These are phyloP conservation scores for Regulus satrapa DNA, from an alignment of 2,113 vertebrate genomes.

Conservation along the genomic window DNA sequence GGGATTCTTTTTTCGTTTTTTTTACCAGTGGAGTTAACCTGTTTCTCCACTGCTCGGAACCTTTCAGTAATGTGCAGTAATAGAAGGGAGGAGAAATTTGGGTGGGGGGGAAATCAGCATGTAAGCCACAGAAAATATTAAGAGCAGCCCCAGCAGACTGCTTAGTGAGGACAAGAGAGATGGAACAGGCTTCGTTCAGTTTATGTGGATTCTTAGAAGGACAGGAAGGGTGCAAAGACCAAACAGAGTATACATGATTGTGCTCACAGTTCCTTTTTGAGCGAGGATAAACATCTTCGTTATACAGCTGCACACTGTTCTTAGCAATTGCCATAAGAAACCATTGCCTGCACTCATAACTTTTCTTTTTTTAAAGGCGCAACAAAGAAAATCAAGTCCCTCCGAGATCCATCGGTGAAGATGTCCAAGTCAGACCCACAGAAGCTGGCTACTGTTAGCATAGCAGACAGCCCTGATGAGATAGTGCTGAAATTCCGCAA, in stretches of 20 bases:
- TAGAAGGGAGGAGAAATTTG: background rate
- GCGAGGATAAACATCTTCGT: background rate
- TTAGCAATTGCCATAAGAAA: background rate
- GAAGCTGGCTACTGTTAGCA: constrained; percentile 79
- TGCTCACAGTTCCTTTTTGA: background rate
- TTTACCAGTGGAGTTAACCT: background rate
- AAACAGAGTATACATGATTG: background rate
- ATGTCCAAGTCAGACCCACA: constrained; percentile 97
- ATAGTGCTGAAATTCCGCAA: constrained; percentile 87
- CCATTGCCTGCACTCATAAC: background rate
- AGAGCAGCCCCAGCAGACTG: background rate
- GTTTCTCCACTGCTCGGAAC: background rate
- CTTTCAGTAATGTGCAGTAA: background rate
- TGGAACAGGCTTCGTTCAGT: background rate
- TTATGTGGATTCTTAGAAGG: background rate
- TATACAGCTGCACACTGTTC: background rate
- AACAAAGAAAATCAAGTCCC: constrained; percentile 88
- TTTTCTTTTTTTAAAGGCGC: constrained; percentile 67
- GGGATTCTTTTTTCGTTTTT: background rate
- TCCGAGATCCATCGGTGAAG: constrained; percentile 86
- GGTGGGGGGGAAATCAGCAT: background rate
- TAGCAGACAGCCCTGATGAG: constrained; percentile 87
- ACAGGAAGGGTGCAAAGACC: background rate
- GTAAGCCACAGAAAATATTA: background rate
- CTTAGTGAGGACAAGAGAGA: background rate